phyloP scores from a whole-genome alignment of 2,797 vertebrate genomes.

The Holocentrus rufus region DNA sequence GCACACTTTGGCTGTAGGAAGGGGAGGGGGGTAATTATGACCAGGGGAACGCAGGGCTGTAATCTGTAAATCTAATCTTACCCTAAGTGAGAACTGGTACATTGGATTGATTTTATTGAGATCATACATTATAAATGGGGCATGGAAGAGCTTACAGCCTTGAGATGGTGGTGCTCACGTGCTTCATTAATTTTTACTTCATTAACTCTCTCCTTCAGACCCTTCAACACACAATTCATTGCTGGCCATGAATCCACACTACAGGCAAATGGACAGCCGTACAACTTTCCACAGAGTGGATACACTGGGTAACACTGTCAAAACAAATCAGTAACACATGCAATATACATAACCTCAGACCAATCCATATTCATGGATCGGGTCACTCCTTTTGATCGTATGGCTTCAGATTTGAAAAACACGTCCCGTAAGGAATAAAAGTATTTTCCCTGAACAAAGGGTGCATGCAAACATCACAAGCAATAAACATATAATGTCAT shows the following conservation, averaged over 20 bases:
- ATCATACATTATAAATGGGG: constrained; percentile 87
- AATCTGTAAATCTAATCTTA: constrained; percentile 85
- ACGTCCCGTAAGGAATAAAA: constrained; percentile 31
- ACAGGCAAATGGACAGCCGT: constrained; percentile 57
- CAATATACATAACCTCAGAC: constrained; percentile 61
- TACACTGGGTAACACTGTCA: constrained; percentile 65
- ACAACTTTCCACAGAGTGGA: constrained; percentile 64
- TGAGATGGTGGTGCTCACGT: constrained; percentile 82
- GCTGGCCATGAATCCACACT: constrained; percentile 69
- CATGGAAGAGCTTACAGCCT: constrained; percentile 83
- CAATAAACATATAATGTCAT: constrained; percentile 36
- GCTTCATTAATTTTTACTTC: constrained; percentile 89
- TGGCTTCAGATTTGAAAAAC: constrained; percentile 40
- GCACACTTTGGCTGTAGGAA: constrained; percentile 13
- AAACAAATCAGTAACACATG: constrained; percentile 74
- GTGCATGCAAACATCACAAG: constrained; percentile 1
- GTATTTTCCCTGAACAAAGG: constrained; percentile 20
- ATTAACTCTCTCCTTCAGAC: constrained; percentile 86
- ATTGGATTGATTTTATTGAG: constrained; percentile 90
- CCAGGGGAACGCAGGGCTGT: constrained; percentile 74
- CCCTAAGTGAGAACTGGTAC: constrained; percentile 86
- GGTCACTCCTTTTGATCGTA: constrained; percentile 43
- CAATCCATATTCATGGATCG: constrained; percentile 36
- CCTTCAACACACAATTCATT: constrained; percentile 78
- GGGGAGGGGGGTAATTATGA: constrained; percentile 72